These are phyloP conservation scores for Aegithalos caudatus DNA, from an alignment of 2,113 vertebrate species.

Conservation along the genomic window DNA sequence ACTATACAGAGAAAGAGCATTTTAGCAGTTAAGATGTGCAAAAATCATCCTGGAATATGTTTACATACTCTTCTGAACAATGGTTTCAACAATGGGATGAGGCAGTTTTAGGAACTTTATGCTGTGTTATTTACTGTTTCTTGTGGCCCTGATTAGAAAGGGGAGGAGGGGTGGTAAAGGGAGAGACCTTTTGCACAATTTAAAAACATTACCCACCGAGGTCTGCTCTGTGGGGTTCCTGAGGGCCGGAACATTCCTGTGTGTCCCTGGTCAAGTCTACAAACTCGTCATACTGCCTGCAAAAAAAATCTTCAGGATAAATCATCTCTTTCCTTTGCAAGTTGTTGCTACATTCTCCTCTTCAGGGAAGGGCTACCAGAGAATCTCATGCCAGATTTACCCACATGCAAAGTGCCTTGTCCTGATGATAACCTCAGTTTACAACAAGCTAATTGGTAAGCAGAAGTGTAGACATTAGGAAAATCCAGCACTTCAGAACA, in stretches of 20 bases:
- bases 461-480: neutral
- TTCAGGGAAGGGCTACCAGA: neutral
- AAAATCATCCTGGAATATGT: neutral
- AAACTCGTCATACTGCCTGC: neutral
- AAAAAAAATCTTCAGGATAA: neutral
- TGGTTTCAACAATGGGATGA: neutral
- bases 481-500: neutral
- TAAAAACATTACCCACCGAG: neutral
- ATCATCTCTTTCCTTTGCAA: neutral
- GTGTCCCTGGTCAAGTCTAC: neutral
- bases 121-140: neutral
- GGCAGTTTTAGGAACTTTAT: neutral
- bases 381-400: neutral
- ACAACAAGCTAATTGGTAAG: neutral
- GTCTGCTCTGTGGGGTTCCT: neutral
- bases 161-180: fast-evolving
- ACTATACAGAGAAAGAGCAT: neutral
- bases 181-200: neutral
- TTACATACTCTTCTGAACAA: neutral
- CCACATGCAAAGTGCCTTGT: neutral
- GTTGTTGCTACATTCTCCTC: neutral
- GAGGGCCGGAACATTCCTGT: neutral
- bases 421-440: neutral
- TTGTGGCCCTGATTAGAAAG: neutral
- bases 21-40: neutral